phyloP scores from a whole-genome alignment of 2,888 invertebrate genomes.

The Lutraria lutraria region DNA sequence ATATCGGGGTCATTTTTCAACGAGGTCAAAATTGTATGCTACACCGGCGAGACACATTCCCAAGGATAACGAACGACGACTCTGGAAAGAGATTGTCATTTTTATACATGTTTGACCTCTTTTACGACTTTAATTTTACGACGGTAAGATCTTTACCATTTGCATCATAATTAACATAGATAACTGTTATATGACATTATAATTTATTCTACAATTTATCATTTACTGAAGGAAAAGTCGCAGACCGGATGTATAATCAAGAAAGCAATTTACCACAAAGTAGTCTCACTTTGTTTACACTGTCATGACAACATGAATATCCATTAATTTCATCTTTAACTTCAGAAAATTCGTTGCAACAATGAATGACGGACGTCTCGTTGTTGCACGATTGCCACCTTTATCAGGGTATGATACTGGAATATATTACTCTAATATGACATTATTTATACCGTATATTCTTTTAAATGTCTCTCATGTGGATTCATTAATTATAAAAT shows the following conservation, averaged over 20 bases:
- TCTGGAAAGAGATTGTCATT: no score
- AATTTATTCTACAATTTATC: not conserved
- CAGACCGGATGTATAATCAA: no score
- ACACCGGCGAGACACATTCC: no score
- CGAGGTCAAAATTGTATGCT: no score
- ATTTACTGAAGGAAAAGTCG: not conserved
- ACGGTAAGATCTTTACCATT: not conserved
- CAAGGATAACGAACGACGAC: no score
- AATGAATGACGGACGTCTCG: constrained; percentile 76
- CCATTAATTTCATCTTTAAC: constrained; percentile 13
- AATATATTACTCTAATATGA: not conserved
- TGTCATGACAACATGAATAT: constrained; percentile 59
- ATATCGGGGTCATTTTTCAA: no score
- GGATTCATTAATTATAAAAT: not conserved
- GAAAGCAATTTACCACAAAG: constrained; percentile 22
- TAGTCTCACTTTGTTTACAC: constrained; percentile 53
- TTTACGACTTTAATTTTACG: constrained; percentile 8
- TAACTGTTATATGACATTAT: not conserved
- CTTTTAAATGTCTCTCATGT: not conserved
- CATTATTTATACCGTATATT: not conserved
- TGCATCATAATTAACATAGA: not conserved
- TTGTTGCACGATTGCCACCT: constrained; percentile 80
- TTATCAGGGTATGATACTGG: constrained; percentile 74
- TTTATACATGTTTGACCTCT: not conserved
- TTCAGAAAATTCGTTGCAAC: not conserved